Percentiles rank a stretch among this genome's conserved stretches.
phyloP scores from a whole-genome alignment of 2,888 invertebrate genomes.

The Thymelicus acteon region DNA sequence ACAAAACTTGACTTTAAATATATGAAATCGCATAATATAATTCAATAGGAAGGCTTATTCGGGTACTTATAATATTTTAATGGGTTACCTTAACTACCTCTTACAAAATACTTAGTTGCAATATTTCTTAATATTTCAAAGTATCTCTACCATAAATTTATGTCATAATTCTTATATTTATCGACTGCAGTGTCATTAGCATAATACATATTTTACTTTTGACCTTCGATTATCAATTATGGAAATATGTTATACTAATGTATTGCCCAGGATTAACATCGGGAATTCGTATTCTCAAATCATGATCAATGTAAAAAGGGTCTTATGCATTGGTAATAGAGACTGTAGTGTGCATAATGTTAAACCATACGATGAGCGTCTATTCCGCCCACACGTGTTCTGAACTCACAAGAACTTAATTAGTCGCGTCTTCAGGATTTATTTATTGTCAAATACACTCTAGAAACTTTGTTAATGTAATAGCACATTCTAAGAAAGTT shows the following conservation, averaged over 20 bases:
- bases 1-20: too few relatives aligned
- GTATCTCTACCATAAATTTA: background rate
- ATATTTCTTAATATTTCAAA: background rate
- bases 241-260: slow-evolving; percentile 61
- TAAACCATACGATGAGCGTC: slow-evolving; percentile 53
- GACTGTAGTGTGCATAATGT: slow-evolving; percentile 32
- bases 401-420: slow-evolving; percentile 79
- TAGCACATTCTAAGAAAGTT: slow-evolving; percentile 62
- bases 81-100: too few relatives aligned
- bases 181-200: slow-evolving; percentile 43
- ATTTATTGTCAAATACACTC: slow-evolving; percentile 75
- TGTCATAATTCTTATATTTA: background rate
- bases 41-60: too few relatives aligned
- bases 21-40: too few relatives aligned
- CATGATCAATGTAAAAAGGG: background rate
- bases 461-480: slow-evolving; percentile 57
- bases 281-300: slow-evolving; percentile 4
- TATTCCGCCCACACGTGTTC: slow-evolving; percentile 65
- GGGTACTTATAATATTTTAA: too few relatives aligned
- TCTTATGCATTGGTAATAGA: slow-evolving; percentile 29
- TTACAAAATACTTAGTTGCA: too few relatives aligned
- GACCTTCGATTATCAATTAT: slow-evolving; percentile 72
- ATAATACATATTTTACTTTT: slow-evolving; percentile 54
- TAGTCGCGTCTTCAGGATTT: slow-evolving; percentile 64
- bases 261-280: slow-evolving; percentile 13